Evolutionary conservation across 2,797 vertebrate genomes (phyloP).

Genomic region (Etheostoma nigrum): DNA sequence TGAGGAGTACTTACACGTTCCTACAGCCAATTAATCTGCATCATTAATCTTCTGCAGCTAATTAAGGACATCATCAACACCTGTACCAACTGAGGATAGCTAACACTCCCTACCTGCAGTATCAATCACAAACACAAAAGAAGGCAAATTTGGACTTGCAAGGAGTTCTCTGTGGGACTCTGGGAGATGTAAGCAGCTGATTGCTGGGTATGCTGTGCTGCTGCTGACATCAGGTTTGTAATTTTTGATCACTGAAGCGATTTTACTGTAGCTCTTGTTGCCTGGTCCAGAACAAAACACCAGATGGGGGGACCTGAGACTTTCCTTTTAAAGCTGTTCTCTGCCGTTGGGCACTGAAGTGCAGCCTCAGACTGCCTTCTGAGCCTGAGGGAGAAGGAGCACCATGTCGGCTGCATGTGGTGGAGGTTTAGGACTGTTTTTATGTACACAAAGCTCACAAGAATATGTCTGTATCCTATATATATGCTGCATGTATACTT

Average conservation of each 20-base stretch:
- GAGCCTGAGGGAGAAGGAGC: slow-evolving; percentile 54
- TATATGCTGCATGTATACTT: background rate
- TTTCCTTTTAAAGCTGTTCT: slow-evolving; percentile 65
- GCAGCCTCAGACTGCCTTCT: slow-evolving; percentile 56
- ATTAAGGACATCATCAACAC: slow-evolving; percentile 59
- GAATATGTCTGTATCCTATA: slow-evolving; percentile 15
- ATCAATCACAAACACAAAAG: slow-evolving; percentile 54
- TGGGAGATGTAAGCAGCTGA: slow-evolving; percentile 41
- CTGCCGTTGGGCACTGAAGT: slow-evolving; percentile 54
- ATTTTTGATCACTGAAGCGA: slow-evolving; percentile 71
- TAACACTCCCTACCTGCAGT: slow-evolving; percentile 38
- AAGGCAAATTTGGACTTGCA: slow-evolving; percentile 41
- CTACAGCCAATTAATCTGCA: slow-evolving; percentile 46
- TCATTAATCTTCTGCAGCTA: slow-evolving; percentile 66
- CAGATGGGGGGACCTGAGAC: slow-evolving; percentile 71
- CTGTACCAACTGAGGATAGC: slow-evolving; percentile 40
- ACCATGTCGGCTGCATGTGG: slow-evolving; percentile 7
- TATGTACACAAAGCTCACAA: slow-evolving; percentile 20
- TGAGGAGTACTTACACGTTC: slow-evolving; percentile 17
- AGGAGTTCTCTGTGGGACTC: slow-evolving; percentile 34
- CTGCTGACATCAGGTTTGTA: slow-evolving; percentile 64
- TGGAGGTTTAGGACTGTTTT: slow-evolving; percentile 27
- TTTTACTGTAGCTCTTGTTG: slow-evolving; percentile 51
- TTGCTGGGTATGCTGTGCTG: slow-evolving; percentile 35
- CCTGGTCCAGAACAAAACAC: slow-evolving; percentile 61